Evolutionary conservation across 1,140 invertebrate genomes (phyloP).

Genomic region (Papilio helenus): DNA sequence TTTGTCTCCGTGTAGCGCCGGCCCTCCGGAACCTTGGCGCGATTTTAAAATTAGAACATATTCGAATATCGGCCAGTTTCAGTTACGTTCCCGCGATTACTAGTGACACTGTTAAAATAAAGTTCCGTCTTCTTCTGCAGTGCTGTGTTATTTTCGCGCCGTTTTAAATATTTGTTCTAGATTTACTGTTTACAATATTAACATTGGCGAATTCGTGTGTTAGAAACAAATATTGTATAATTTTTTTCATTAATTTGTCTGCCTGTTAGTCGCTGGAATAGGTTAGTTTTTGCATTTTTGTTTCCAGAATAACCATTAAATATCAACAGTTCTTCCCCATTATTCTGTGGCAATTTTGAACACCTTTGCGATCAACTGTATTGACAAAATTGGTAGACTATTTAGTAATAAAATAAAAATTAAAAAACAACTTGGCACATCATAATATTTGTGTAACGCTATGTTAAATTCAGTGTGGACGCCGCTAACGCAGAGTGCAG

Average conservation of each 20-base stretch:
- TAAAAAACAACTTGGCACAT: conserved; percentile 26
- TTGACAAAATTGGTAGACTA: background rate
- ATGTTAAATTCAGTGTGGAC: conserved; percentile 69
- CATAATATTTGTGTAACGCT: background rate
- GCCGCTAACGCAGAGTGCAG: conserved; percentile 55
- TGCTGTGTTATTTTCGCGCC: background rate
- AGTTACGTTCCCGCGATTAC: conserved; percentile 13
- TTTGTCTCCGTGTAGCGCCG: background rate
- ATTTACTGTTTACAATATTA: background rate
- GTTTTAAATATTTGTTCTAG: background rate
- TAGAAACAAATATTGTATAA: background rate
- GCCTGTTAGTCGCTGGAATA: background rate
- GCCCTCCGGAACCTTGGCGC: conserved; percentile 41
- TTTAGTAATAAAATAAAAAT: conserved; percentile 22
- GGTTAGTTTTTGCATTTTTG: background rate
- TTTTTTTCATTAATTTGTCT: background rate
- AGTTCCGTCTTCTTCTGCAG: background rate
- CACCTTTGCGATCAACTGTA: background rate
- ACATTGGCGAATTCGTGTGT: background rate
- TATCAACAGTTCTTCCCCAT: background rate
- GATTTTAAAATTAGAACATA: conserved; percentile 43
- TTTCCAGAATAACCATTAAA: background rate
- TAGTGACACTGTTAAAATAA: background rate
- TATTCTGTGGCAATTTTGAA: background rate
- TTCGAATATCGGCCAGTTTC: conserved; percentile 39